Evolutionary conservation across 35 echinoderm and acorn worm species (phyloP), one percentile per base, ranked within the genome.

Genomic region (Apostichopus japonicus): DNA sequence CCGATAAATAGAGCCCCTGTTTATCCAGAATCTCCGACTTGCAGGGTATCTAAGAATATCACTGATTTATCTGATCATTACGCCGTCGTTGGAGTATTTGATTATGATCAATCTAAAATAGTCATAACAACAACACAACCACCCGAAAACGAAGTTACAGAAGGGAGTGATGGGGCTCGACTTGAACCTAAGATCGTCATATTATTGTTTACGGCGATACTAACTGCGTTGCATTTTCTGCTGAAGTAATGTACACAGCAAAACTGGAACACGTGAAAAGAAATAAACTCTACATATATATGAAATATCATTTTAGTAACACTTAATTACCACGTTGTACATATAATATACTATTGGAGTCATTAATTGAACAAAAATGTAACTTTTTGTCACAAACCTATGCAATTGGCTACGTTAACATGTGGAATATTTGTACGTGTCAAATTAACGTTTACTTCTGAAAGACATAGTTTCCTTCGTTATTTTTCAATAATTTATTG

Each of bases 51-150:
- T 6, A 90, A 58, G 58, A 93, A 90, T 58, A 84, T 95, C 16
- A 90, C 94, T 2, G 94, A 95, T 54, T 65, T 95, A 6, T 93
- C 94, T 7, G 94, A 95, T 90, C 94, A 95, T 63, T 95, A 90
- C 55, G 94, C 94, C 10, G 94, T 95, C 9, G 73, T 95, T 5
- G 94, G 94, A 1, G 78, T 79, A 10, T 93, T 95, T 72, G 86
- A 95, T 51, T 95, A 84, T 62, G 82, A 86, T 86, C 51, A 25
- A 27, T 92, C 24, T 16, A 81, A 84, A 14, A n/a, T 10, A 51
- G 25, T 16, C 11, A 73, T 7, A 56, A 82, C 70, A 21, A 92
- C 61, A 10, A 53, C 17, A 33, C 11, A 9, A n/a, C 56, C 62
- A 72, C 56, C 71, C 5, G 61, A 89, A 57, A 72, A 57, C 54